Percentiles rank a stretch among this genome's conserved stretches.
Conservation (phyloP, 2,113 vertebrate species). For the Megaceryle torquata region DNA sequence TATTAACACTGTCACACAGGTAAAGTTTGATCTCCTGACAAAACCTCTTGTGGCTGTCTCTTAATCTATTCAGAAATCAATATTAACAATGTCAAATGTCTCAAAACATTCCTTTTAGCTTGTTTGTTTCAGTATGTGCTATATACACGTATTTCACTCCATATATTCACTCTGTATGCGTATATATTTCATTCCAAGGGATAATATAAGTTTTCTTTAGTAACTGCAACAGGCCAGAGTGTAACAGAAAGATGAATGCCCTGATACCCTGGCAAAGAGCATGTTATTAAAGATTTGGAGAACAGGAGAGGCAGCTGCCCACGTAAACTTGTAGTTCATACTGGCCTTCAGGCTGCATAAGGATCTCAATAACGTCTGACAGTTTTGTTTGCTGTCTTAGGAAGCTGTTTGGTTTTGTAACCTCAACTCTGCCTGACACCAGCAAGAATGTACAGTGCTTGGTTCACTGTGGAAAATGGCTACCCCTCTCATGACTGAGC, state of each 20-base stretch:
- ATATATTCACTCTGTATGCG: background rate
- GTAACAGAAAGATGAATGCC: background rate
- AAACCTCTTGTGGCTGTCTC: conserved; percentile 66
- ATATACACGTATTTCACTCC: conserved; percentile 27
- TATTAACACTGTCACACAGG: conserved; percentile 41
- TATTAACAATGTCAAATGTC: conserved; percentile 65
- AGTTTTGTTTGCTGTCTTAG: background rate
- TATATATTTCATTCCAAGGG: conserved; percentile 55
- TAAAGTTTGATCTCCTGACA: conserved; percentile 72
- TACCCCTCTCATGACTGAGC: background rate
- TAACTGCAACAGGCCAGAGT: background rate
- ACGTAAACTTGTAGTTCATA: background rate
- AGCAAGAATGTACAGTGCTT: background rate
- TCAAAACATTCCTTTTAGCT: conserved; percentile 41
- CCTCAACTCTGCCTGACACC: background rate
- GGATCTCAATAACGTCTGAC: background rate
- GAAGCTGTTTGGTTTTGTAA: background rate
- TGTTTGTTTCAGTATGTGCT: conserved; percentile 17
- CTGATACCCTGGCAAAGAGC: background rate
- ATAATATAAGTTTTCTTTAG: background rate
- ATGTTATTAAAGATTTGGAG: background rate
- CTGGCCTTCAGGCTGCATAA: background rate
- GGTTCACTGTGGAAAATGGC: background rate
- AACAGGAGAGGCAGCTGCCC: background rate
- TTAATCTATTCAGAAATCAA: conserved; percentile 75